These are phyloP conservation scores for Tenebrosternarchus preto DNA, from an alignment of 2,113 vertebrate species.

Conservation along the genomic window DNA sequence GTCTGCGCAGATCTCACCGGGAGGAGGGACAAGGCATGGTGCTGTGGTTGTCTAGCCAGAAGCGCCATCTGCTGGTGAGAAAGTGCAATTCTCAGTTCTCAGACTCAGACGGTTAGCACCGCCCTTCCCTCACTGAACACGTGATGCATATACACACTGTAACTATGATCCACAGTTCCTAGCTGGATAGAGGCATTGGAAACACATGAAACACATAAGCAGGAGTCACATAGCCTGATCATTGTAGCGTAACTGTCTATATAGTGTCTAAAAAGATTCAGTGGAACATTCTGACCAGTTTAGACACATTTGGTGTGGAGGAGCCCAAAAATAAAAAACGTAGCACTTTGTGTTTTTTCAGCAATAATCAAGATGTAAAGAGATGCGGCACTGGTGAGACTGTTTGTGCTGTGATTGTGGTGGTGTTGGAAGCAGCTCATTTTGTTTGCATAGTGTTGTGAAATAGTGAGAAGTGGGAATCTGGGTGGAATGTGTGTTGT, in stretches of 20 bases:
- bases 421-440: not conserved
- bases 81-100: not conserved
- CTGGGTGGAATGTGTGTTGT: constrained; percentile 1
- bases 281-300: not conserved
- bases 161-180: constrained; percentile 24
- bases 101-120: not conserved
- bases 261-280: not conserved
- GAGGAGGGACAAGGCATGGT: not conserved
- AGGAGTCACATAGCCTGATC: constrained; percentile 23
- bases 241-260: constrained; percentile 1
- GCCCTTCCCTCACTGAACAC: constrained; percentile 21
- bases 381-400: not conserved
- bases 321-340: constrained; percentile 44
- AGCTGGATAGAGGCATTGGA: not conserved
- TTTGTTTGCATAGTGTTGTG: constrained; percentile 35
- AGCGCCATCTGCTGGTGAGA: constrained; percentile 30
- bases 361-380: constrained; percentile 24
- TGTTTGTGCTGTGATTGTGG: too few relatives aligned
- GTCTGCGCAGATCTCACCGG: constrained; percentile 11
- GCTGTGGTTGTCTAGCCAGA: not conserved
- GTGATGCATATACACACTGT: constrained; percentile 30
- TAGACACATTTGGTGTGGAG: constrained; percentile 33
- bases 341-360: constrained; percentile 52
- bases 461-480: constrained; percentile 13
- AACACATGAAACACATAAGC: not conserved